Evolutionary conservation across 2,797 vertebrate genomes (phyloP).

Genomic region (Ptychadena robeensis): DNA sequence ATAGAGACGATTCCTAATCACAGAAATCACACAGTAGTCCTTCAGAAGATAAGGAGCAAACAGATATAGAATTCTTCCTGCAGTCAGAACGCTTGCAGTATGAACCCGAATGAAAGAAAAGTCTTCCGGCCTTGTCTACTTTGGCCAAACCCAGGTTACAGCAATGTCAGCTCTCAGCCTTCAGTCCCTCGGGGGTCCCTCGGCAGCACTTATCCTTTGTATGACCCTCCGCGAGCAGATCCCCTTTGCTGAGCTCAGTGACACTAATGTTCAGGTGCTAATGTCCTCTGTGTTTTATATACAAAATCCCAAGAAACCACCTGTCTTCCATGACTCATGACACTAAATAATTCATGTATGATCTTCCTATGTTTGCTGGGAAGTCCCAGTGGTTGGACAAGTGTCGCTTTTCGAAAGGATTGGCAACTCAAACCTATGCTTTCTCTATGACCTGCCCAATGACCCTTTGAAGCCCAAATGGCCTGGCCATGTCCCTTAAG

Average conservation of each 20-base stretch:
- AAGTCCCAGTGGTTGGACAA: neutral
- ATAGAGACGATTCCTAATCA: too few species aligned
- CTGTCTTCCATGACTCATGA: neutral
- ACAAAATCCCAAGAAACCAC: neutral
- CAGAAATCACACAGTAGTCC: too few species aligned
- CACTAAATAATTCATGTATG: neutral
- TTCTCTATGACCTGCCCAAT: neutral
- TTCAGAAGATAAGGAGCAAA: too few species aligned
- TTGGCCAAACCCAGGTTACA: neutral
- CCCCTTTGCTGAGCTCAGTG: neutral
- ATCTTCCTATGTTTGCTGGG: neutral
- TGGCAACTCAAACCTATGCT: neutral
- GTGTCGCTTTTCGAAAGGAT: neutral
- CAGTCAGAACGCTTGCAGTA: too few species aligned
- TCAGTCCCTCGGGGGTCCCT: neutral
- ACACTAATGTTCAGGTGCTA: neutral
- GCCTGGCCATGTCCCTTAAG: neutral
- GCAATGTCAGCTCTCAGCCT: neutral
- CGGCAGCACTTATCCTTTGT: neutral
- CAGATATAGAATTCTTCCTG: too few species aligned
- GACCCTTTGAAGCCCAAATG: neutral
- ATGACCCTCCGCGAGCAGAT: neutral
- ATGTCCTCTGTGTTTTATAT: neutral
- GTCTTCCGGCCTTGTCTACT: neutral
- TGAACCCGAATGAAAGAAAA: too few species aligned